Evolutionary conservation across 2,113 vertebrate species (phyloP).

Genomic region (Corvus moneduloides): DNA sequence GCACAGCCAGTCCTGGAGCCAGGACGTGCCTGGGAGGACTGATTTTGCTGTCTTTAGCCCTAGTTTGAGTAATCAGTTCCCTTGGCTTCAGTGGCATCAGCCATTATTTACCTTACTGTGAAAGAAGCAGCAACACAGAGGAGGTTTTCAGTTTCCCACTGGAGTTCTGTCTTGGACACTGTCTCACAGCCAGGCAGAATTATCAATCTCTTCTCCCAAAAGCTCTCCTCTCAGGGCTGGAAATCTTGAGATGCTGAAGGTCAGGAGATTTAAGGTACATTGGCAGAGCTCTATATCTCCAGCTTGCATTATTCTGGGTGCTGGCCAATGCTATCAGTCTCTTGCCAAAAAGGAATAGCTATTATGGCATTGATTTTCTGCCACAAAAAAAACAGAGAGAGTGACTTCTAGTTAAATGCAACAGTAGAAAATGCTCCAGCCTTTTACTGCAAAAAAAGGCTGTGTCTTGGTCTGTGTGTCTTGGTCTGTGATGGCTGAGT

Average conservation of each 20-base stretch:
- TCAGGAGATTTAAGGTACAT: constrained; percentile 56
- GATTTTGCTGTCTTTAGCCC: neutral
- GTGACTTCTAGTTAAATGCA: constrained; percentile 61
- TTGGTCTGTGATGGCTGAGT: neutral
- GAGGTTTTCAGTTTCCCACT: constrained; percentile 33
- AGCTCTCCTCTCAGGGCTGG: constrained; percentile 24
- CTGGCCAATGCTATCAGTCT: constrained; percentile 58
- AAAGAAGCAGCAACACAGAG: constrained; percentile 19
- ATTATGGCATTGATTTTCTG: constrained; percentile 66
- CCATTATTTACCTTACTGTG: constrained; percentile 36
- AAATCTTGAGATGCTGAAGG: constrained; percentile 60
- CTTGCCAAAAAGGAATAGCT: constrained; percentile 67
- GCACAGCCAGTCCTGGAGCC: neutral
- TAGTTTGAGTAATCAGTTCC: neutral
- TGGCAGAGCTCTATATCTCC: constrained; percentile 59
- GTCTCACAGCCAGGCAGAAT: neutral
- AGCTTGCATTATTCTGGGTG: constrained; percentile 50
- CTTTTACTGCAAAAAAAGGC: constrained; percentile 7
- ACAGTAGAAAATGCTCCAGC: constrained; percentile 29
- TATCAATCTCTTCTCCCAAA: constrained; percentile 24
- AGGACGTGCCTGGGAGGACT: neutral
- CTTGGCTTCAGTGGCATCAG: constrained; percentile 1
- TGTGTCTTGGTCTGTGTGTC: neutral
- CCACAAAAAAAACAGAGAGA: constrained; percentile 1
- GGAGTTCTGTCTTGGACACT: constrained; percentile 1